These are phyloP conservation scores for Eudyptes chrysolophus DNA, from an alignment of 2,113 vertebrate genomes.

Conservation along the genomic window DNA sequence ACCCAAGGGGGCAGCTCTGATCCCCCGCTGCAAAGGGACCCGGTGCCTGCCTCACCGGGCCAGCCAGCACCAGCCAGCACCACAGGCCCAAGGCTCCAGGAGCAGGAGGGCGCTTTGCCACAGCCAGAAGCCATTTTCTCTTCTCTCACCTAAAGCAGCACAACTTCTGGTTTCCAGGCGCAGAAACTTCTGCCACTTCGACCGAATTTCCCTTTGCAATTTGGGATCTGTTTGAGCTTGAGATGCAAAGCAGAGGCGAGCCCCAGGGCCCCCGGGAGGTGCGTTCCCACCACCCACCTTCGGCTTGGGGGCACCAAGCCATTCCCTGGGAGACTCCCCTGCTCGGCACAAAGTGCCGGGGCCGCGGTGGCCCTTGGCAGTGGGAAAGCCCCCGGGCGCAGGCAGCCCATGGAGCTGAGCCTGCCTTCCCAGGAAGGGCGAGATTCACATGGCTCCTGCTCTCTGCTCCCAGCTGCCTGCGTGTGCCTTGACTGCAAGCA, in stretches of 20 bases:
- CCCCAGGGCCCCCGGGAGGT: neutral
- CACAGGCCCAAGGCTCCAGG: neutral
- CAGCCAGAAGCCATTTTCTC: neutral
- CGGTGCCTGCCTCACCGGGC: fast-evolving
- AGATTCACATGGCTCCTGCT: neutral
- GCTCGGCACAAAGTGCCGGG: fast-evolving
- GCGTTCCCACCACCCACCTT: neutral
- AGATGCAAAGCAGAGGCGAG: neutral
- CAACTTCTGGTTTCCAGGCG: neutral
- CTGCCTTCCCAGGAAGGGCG: neutral
- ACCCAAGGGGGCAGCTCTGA: neutral
- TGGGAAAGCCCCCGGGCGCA: neutral
- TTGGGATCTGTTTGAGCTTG: neutral
- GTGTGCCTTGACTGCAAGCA: neutral
- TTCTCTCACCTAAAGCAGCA: neutral
- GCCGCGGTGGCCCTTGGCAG: fast-evolving
- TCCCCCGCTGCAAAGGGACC: neutral
- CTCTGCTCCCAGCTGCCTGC: neutral
- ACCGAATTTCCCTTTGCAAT: neutral
- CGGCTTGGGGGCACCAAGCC: fast-evolving
- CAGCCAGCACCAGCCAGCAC: neutral
- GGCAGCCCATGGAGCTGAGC: neutral
- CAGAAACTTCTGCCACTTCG: neutral
- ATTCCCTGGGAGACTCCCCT: neutral
- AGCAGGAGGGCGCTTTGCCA: neutral